Evolutionary conservation across 2,797 vertebrate species (phyloP), one percentile per base, ranked within the genome.

Genomic region (Sphaeramia orbicularis): DNA sequence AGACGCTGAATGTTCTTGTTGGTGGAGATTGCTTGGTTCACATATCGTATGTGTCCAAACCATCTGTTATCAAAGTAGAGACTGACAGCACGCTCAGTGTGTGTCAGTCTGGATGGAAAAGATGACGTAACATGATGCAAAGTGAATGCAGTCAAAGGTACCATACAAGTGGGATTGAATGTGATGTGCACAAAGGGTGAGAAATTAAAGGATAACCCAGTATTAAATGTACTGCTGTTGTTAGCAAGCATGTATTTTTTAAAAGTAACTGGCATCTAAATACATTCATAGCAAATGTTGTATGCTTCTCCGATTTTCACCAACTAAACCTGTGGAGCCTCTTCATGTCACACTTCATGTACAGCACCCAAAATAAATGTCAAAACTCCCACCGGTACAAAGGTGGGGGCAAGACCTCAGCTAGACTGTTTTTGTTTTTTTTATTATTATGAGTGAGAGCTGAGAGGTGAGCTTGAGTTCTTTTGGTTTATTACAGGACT

Each of bases 291-390:
- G 8, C 12, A 15, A 36, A 54, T 32, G 15, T 14, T n/a, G n/a
- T 2, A 6, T 37, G 67, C 10, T 30, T 18, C 42, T 43, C 14
- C n/a, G n/a, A 13, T 15, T 32, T 52, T 43, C 43, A 21, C 10
- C 32, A 27, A 19, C 42, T 41, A 6, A 44, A 11, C 42, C 10
- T 2, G 48, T 19, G 30, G 19, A 57, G 59, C 45, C 44, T 35
- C 36, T 49, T 49, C 24, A 16, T 13, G 37, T 54, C 43, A 45
- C n/a, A 53, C 7, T 12, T 18, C 21, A 41, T 21, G 53, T 58
- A 48, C 77, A 21, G 7, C 0, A 51, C 32, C 15, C 11, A 30
- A 56, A 54, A 64, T 64, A 49, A 68, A 57, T 19, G 30, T 48
- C 54, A 49, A 18, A 62, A 7, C 54, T 36, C 8, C 7, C 42